Evolutionary conservation across 2,113 vertebrate genomes (phyloP).

Genomic region (Mus musculus): GRCm39 chr15:87007001-87007500

Average conservation of each 20-base stretch:
- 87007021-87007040: neutral
- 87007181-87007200: neutral
- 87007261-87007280: neutral
- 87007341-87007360: too few relatives aligned
- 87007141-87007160: neutral
- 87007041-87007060: neutral
- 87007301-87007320: too few relatives aligned
- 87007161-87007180: too few relatives aligned
- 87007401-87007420: too few relatives aligned
- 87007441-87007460: too few relatives aligned
- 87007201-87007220: neutral
- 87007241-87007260: neutral
- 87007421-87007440: too few relatives aligned
- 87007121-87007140: neutral
- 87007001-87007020: neutral
- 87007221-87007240: neutral
- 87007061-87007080: neutral
- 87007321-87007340: too few relatives aligned
- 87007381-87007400: too few relatives aligned
- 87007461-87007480: too few relatives aligned
- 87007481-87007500: too few relatives aligned
- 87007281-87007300: neutral
- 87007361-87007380: too few relatives aligned
- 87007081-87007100: neutral
- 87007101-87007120: neutral